phyloP scores from a whole-genome alignment of 2,888 invertebrate genomes.

The Mantis religiosa region DNA sequence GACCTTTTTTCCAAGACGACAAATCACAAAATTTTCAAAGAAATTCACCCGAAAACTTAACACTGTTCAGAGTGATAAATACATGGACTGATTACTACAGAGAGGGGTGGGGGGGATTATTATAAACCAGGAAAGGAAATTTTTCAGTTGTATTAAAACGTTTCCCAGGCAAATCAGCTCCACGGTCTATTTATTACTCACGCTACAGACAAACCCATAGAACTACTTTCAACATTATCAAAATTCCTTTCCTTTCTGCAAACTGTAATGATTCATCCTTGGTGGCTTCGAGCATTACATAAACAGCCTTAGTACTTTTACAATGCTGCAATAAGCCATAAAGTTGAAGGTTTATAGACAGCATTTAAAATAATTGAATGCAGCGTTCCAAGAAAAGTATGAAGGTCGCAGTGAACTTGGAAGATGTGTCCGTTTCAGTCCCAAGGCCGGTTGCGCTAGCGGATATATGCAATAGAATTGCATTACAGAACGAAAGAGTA shows the following conservation, averaged over 20 bases:
- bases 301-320: not conserved
- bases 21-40: no score
- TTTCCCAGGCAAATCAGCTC: no score
- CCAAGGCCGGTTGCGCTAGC: not conserved
- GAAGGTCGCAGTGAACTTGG: not conserved
- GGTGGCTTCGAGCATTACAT: not conserved
- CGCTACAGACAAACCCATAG: not conserved
- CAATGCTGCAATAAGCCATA: not conserved
- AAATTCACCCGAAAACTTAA: no score
- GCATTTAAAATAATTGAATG: not conserved
- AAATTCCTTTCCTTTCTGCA: not conserved
- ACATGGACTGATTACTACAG: no score
- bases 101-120: no score
- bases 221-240: not conserved
- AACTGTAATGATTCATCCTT: not conserved
- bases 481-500: not conserved
- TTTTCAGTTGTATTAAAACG: no score
- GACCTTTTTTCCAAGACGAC: no score
- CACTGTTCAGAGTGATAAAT: no score
- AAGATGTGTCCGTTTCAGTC: not conserved
- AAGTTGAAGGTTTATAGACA: not conserved
- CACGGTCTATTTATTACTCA: no score
- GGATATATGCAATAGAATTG: not conserved
- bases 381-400: not conserved
- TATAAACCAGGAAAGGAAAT: no score